Conservation (phyloP, 2,888 invertebrate genomes). For the Drosophila pseudotakahashii region DNA sequence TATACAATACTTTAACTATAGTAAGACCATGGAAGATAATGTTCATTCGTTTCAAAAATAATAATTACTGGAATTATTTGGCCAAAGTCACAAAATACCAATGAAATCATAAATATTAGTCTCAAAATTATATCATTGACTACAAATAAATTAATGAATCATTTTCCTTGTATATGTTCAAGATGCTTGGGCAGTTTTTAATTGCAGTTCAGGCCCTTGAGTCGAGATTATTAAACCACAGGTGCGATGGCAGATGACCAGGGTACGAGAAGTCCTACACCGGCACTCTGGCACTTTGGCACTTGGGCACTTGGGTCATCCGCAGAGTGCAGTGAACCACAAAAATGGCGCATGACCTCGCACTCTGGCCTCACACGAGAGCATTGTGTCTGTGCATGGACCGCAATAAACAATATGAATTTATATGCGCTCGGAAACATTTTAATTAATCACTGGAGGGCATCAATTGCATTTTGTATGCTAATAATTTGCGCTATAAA, state of each 20-base stretch:
- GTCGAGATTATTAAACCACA: conserved; percentile 24
- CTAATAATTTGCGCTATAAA: conserved; percentile 87
- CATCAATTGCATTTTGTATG: conserved; percentile 89
- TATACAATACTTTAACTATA: too few species aligned
- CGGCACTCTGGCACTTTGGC: background rate
- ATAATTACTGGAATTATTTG: background rate
- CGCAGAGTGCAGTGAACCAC: conserved; percentile 33
- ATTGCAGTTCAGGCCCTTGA: background rate
- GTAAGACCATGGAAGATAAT: too few species aligned
- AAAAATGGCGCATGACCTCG: conserved; percentile 48
- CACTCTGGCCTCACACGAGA: conserved; percentile 24
- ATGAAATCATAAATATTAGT: background rate
- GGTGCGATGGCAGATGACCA: background rate
- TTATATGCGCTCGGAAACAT: conserved; percentile 75
- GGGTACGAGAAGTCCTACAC: conserved; percentile 3
- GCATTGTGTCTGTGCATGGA: conserved; percentile 36
- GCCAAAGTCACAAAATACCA: background rate
- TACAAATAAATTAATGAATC: background rate
- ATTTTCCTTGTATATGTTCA: background rate
- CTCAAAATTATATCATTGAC: background rate
- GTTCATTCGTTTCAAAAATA: too few species aligned
- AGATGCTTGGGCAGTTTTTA: background rate
- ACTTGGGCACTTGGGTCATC: conserved; percentile 11
- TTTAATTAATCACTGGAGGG: conserved; percentile 81
- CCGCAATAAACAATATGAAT: conserved; percentile 76